phyloP scores from a whole-genome alignment of 2,113 vertebrate species.

The Siphamia tubifer region DNA sequence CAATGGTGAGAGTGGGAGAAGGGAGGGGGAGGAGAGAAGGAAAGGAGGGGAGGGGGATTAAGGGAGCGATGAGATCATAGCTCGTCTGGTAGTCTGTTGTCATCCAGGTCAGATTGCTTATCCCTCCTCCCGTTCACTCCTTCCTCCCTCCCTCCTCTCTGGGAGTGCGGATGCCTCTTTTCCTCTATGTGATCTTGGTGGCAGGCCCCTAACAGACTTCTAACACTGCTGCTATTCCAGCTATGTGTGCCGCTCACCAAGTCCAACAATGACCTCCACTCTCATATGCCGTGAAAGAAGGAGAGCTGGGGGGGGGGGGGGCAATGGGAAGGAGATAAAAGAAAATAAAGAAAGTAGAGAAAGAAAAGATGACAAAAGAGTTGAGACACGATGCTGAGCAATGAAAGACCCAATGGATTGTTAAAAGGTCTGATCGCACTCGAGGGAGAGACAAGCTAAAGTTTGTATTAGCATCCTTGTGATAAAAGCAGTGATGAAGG shows the following conservation, averaged over 20 bases:
- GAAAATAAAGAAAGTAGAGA: neutral
- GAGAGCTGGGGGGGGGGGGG: neutral
- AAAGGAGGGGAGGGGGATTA: slow-evolving; percentile 37
- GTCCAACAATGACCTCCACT: slow-evolving; percentile 49
- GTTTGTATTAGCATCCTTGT: neutral
- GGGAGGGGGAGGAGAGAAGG: slow-evolving; percentile 32
- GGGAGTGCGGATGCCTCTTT: slow-evolving; percentile 69
- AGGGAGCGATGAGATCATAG: slow-evolving; percentile 83
- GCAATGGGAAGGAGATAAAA: slow-evolving; percentile 14
- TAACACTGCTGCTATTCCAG: slow-evolving; percentile 61
- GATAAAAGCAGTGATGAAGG: neutral
- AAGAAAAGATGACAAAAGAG: neutral
- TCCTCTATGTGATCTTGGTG: slow-evolving; percentile 60
- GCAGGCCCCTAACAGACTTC: slow-evolving; percentile 55
- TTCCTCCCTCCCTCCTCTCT: slow-evolving; percentile 27
- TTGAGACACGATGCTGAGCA: neutral
- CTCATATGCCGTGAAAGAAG: slow-evolving; percentile 1
- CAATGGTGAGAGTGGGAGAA: slow-evolving; percentile 60
- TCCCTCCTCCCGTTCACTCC: slow-evolving; percentile 1
- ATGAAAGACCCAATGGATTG: neutral
- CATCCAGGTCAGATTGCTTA: slow-evolving; percentile 82
- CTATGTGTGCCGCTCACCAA: slow-evolving; percentile 36
- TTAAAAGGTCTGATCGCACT: neutral
- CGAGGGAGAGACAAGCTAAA: neutral
- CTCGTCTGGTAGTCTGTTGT: slow-evolving; percentile 85